phyloP scores from a whole-genome alignment of 2,797 vertebrate genomes.

The Setipinna tenuifilis region DNA sequence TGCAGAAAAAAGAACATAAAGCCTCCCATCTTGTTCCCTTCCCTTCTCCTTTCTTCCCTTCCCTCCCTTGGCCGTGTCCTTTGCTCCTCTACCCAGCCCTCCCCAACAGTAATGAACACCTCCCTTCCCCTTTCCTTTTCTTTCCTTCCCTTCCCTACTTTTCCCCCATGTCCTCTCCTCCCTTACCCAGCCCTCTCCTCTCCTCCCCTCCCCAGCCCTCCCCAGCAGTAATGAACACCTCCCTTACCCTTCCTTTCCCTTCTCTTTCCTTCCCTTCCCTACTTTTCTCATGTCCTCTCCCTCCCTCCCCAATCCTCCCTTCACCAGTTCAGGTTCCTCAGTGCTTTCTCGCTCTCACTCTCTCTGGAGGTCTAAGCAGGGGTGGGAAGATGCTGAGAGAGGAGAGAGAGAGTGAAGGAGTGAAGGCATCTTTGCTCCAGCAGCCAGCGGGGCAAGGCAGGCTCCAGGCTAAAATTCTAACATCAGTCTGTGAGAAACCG shows the following conservation, averaged over 20 bases:
- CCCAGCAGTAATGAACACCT: no score
- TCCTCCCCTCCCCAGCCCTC: background rate
- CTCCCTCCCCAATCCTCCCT: background rate
- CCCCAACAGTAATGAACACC: no score
- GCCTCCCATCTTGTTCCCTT: no score
- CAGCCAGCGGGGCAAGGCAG: constrained; percentile 3
- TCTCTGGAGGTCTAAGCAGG: constrained; percentile 32
- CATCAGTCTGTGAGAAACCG: background rate
- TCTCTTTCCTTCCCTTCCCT: no score
- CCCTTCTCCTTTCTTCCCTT: background rate
- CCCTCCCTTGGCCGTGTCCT: no score
- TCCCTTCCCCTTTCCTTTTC: no score
- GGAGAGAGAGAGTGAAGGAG: background rate
- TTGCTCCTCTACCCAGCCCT: no score
- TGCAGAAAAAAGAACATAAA: background rate
- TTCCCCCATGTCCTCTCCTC: background rate
- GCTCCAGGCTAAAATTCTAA: constrained; percentile 32
- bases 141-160: background rate
- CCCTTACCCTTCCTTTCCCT: no score
- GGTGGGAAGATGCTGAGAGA: background rate
- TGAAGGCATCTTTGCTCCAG: constrained; percentile 7
- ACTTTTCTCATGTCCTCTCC: no score
- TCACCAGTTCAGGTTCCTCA: constrained; percentile 10
- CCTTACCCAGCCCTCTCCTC: background rate
- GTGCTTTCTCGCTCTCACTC: constrained; percentile 29